These are phyloP conservation scores for Aphelinus atriplicis DNA, from an alignment of 1,140 invertebrate genomes.

Conservation along the genomic window DNA sequence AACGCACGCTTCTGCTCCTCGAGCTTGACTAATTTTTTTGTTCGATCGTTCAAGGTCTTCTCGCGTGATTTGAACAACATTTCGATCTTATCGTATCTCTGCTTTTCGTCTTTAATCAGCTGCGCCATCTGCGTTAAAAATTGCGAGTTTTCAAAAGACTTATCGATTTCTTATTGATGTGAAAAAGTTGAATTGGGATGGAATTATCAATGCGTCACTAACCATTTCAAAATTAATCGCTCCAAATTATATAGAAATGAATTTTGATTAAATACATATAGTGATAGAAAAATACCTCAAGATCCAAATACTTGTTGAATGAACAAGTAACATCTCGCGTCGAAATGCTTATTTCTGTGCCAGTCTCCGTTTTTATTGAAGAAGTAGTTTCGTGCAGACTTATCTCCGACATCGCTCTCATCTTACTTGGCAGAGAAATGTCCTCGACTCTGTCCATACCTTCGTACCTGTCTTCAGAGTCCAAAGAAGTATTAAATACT, in stretches of 20 bases:
- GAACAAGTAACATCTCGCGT: constrained; percentile 63
- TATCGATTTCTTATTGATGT: not conserved
- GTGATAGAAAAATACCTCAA: constrained; percentile 49
- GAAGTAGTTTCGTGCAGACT: constrained; percentile 65
- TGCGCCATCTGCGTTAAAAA: constrained; percentile 58
- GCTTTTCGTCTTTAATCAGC: constrained; percentile 63
- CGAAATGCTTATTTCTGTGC: constrained; percentile 64
- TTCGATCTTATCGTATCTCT: constrained; percentile 64
- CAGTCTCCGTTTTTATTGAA: constrained; percentile 64
- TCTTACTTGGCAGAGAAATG: constrained; percentile 57
- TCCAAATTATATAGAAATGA: not conserved
- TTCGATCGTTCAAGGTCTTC: constrained; percentile 70
- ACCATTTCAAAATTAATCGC: not conserved
- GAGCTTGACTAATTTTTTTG: constrained; percentile 68
- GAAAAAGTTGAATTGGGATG: not conserved
- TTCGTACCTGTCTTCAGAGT: constrained; percentile 56
- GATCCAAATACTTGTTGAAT: constrained; percentile 62
- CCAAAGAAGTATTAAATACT: constrained; percentile 50
- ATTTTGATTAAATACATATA: not conserved
- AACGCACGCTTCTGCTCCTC: constrained; percentile 68
- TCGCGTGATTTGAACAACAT: constrained; percentile 67
- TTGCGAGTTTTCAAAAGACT: constrained; percentile 16
- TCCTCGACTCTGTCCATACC: constrained; percentile 59
- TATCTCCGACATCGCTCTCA: constrained; percentile 63
- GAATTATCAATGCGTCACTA: no score